phyloP scores from a whole-genome alignment of 53 echinoderm and acorn worm genomes.

The Luidia sarsii region DNA sequence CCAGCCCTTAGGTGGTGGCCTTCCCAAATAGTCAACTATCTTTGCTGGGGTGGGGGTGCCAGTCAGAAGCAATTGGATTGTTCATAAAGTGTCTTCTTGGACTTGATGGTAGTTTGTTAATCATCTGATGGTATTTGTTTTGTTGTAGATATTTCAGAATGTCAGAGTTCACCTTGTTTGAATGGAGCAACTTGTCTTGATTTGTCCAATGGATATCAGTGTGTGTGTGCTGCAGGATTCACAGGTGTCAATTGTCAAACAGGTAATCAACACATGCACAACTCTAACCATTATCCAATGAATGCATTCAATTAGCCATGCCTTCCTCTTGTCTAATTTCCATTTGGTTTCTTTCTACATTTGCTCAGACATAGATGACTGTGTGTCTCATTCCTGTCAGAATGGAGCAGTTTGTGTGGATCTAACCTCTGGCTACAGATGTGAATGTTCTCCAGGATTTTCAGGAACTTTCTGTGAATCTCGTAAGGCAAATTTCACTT shows the following conservation, averaged over 20 bases:
- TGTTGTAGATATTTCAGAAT: constrained; percentile 8
- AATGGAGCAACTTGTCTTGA: constrained; percentile 33
- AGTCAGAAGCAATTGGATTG: too few species aligned
- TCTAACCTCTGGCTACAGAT: constrained; percentile 21
- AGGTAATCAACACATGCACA: constrained; percentile 4
- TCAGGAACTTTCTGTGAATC: constrained; percentile 29
- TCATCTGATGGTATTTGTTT: not conserved
- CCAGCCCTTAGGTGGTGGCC: too few species aligned
- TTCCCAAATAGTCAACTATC: too few species aligned
- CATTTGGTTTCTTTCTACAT: not conserved
- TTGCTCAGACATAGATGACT: constrained; percentile 6
- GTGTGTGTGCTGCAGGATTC: constrained; percentile 34
- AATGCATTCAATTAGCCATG: not conserved
- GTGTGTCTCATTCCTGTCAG: constrained; percentile 46
- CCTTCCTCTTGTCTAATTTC: not conserved
- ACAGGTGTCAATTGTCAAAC: constrained; percentile 30
- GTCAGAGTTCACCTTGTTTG: constrained; percentile 30
- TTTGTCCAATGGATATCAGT: constrained; percentile 22
- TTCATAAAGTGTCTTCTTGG: too few species aligned
- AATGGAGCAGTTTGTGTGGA: constrained; percentile 49
- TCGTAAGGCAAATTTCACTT: too few species aligned
- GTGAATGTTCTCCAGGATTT: constrained; percentile 41
- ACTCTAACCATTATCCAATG: too few species aligned
- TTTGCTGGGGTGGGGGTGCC: too few species aligned
- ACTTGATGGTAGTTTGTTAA: too few species aligned